Evolutionary conservation across 2,113 vertebrate genomes (phyloP).

Genomic region (Hydrochoerus hydrochaeris): DNA sequence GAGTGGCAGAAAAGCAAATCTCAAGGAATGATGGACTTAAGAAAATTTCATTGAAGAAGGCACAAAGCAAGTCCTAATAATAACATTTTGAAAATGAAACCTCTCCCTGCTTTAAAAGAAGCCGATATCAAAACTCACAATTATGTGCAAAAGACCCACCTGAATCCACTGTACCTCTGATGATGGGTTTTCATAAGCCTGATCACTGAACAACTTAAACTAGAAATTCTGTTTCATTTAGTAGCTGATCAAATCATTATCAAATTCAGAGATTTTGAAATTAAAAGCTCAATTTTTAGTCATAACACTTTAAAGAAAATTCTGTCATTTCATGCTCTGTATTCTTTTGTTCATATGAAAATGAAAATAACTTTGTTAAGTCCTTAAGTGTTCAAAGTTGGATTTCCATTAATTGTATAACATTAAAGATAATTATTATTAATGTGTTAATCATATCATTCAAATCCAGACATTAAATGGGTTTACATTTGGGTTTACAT

Average conservation of each 20-base stretch:
- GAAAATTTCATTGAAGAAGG: constrained; percentile 78
- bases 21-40: constrained; percentile 73
- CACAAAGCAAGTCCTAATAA: constrained; percentile 79
- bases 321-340: neutral
- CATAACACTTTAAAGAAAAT: constrained; percentile 57
- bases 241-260: constrained; percentile 59
- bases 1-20: constrained; percentile 80
- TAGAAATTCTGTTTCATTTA: constrained; percentile 60
- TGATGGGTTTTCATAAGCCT: constrained; percentile 40
- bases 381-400: constrained; percentile 13
- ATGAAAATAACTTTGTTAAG: constrained; percentile 55
- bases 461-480: neutral
- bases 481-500: neutral
- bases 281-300: constrained; percentile 65
- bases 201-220: neutral
- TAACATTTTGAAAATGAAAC: constrained; percentile 73
- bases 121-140: constrained; percentile 63
- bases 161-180: neutral
- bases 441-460: constrained; percentile 41
- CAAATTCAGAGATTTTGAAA: constrained; percentile 61
- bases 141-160: constrained; percentile 42
- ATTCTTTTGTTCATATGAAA: neutral
- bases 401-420: constrained; percentile 47
- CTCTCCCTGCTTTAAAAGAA: constrained; percentile 56
- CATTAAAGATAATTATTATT: constrained; percentile 36